Conservation (phyloP, 2,797 vertebrate genomes). For the Lerista edwardsae region DNA sequence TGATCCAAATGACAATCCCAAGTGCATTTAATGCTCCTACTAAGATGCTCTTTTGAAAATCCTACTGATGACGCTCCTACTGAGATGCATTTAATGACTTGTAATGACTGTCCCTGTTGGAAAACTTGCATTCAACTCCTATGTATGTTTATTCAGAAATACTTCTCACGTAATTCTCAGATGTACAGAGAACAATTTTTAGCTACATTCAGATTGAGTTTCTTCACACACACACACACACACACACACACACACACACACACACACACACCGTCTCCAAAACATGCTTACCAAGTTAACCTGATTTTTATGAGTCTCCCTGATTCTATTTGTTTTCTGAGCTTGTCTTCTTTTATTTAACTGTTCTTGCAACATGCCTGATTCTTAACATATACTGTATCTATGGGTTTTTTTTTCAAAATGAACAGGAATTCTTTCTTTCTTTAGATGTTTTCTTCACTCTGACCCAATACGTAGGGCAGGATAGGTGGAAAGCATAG, state of each 20-base stretch:
- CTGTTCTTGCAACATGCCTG: background rate
- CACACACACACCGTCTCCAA: background rate
- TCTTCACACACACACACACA: too few relatives aligned
- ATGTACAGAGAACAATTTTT: too few relatives aligned
- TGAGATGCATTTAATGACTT: too few relatives aligned
- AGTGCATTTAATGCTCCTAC: too few relatives aligned
- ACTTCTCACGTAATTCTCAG: background rate
- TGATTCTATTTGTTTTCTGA: background rate
- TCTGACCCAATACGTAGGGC: background rate
- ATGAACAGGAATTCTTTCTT: too few relatives aligned
- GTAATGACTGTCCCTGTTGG: too few relatives aligned
- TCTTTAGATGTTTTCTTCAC: background rate
- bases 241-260: too few relatives aligned
- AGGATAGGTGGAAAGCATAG: background rate
- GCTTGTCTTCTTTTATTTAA: background rate
- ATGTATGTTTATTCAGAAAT: background rate
- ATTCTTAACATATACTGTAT: background rate
- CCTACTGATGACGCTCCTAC: too few relatives aligned
- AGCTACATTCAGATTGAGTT: too few relatives aligned
- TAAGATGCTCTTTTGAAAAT: too few relatives aligned
- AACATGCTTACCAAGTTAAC: background rate
- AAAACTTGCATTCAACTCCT: background rate
- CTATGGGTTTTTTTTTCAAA: background rate
- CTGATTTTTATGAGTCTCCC: background rate
- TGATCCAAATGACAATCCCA: too few relatives aligned